Evolutionary conservation across 2,888 invertebrate species (phyloP).

Genomic region (Tanytarsus gracilentus): DNA sequence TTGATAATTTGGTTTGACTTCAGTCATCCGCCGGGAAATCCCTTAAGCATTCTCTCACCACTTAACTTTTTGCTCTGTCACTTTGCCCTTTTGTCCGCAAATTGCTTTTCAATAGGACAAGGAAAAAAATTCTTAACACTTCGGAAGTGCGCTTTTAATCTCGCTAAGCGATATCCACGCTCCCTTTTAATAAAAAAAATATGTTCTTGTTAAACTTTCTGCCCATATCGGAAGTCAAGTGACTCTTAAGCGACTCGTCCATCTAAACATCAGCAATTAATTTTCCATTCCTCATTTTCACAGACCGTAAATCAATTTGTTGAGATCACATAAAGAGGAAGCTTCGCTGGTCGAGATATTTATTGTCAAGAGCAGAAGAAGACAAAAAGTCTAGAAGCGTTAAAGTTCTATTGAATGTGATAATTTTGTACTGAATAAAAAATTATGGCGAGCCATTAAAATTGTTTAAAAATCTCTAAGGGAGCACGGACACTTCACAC

Average conservation of each 20-base stretch:
- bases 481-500: too few species aligned
- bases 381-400: too few species aligned
- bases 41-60: not conserved
- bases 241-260: not conserved
- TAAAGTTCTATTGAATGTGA: too few species aligned
- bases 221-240: not conserved
- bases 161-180: not conserved
- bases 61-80: not conserved
- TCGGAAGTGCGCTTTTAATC: conserved; percentile 3
- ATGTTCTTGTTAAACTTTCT: not conserved
- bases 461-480: too few species aligned
- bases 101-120: conserved; percentile 1
- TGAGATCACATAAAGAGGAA: too few species aligned
- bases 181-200: not conserved
- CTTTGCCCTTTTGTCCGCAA: not conserved
- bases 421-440: too few species aligned
- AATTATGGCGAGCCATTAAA: too few species aligned
- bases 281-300: conserved; percentile 12
- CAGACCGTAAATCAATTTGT: conserved; percentile 10
- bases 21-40: not conserved
- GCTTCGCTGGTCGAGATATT: too few species aligned
- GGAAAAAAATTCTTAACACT: too few species aligned
- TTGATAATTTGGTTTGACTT: not conserved
- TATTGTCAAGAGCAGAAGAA: too few species aligned
- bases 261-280: conserved; percentile 10